phyloP scores from a whole-genome alignment of 2,797 vertebrate species.

The Eremophila alpestris region DNA sequence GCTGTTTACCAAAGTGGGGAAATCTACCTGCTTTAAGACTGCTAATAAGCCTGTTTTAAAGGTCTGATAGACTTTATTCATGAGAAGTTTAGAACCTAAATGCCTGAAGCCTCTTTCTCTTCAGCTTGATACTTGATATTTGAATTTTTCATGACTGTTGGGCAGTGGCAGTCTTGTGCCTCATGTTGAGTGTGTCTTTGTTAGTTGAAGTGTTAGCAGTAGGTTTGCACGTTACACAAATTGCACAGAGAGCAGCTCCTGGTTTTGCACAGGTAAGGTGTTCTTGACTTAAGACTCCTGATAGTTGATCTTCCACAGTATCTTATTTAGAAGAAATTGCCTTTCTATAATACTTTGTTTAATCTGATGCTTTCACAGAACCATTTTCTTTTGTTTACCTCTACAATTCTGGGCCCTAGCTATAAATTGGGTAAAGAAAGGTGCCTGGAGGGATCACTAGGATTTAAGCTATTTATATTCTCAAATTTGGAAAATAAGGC shows the following conservation, averaged over 20 bases:
- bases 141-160: not conserved
- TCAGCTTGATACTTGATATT: not conserved
- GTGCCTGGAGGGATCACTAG: not conserved
- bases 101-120: not conserved
- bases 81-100: not conserved
- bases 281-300: not conserved
- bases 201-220: not conserved
- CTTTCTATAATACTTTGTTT: not conserved
- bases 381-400: not conserved
- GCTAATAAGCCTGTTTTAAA: not conserved
- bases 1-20: not conserved
- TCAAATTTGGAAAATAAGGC: not conserved
- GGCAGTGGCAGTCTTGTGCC: not conserved
- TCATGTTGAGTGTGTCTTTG: not conserved
- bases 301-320: not conserved
- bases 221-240: not conserved
- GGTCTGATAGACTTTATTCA: not conserved
- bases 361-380: not conserved
- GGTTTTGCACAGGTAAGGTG: not conserved
- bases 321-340: not conserved
- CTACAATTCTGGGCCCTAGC: not conserved
- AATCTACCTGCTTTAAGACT: not conserved
- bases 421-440: not conserved
- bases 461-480: constrained; percentile 2
- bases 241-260: not conserved